A percentile compares a stretch with the other conserved stretches of the same genome.
phyloP scores from a whole-genome alignment of 2,113 vertebrate species.

The Cyanoramphus novaezelandiae region DNA sequence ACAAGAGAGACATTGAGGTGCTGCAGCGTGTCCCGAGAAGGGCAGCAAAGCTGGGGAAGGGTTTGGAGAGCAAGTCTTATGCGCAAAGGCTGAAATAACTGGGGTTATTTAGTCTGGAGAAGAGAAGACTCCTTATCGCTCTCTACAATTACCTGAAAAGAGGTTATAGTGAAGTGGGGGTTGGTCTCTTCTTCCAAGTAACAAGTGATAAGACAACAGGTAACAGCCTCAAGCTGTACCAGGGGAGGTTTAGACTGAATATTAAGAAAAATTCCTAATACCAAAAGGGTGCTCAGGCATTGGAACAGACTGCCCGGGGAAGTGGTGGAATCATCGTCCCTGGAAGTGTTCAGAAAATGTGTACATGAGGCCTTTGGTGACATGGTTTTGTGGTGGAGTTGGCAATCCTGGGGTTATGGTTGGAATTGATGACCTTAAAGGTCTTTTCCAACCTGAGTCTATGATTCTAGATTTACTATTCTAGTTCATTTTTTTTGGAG shows the following conservation, averaged over 20 bases:
- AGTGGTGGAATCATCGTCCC: background rate
- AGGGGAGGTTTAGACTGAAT: background rate
- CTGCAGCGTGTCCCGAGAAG: background rate
- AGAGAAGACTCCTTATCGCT: background rate
- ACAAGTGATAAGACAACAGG: background rate
- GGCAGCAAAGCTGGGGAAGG: background rate
- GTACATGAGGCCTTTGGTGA: background rate
- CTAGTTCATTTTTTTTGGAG: background rate
- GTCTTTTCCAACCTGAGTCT: background rate
- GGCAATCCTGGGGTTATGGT: background rate
- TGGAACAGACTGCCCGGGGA: background rate
- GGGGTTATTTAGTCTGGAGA: background rate
- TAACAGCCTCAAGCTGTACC: background rate
- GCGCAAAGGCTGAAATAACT: background rate
- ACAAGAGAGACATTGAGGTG: background rate
- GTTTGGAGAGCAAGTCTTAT: background rate
- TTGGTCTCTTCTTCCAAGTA: background rate
- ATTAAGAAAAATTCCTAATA: background rate
- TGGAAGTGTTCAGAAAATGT: background rate
- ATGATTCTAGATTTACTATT: background rate
- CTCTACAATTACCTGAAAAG: background rate
- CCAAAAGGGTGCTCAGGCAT: background rate
- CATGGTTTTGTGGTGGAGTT: background rate
- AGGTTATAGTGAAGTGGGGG: background rate
- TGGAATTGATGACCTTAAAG: background rate